phyloP scores from a whole-genome alignment of 2,888 invertebrate genomes.

The Leptogaster cylindrica region DNA sequence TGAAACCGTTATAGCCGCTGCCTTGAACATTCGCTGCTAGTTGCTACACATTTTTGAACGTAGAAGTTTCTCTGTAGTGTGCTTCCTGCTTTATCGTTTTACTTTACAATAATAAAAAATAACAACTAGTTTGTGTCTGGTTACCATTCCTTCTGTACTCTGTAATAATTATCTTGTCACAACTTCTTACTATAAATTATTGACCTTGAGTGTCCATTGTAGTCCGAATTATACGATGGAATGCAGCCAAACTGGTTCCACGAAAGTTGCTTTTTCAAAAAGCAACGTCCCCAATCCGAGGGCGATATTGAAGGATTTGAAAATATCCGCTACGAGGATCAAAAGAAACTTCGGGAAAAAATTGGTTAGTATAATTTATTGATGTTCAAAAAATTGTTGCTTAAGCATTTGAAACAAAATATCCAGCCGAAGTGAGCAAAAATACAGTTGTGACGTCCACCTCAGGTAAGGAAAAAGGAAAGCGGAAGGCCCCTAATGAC shows the following conservation, averaged over 20 bases:
- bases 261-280: slow-evolving; percentile 82
- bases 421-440: too few species aligned
- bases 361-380: slow-evolving; percentile 64
- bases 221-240: slow-evolving; percentile 89
- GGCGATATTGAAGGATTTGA: slow-evolving; percentile 84
- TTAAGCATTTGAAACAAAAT: too few species aligned
- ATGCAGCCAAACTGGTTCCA: slow-evolving; percentile 90
- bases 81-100: too few species aligned
- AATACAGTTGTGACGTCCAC: slow-evolving; percentile 44
- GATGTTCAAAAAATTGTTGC: too few species aligned
- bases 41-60: too few species aligned
- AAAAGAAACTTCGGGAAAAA: slow-evolving; percentile 74
- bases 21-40: too few species aligned
- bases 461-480: slow-evolving; percentile 64
- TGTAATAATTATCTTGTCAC: background rate
- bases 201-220: too few species aligned
- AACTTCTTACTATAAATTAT: slow-evolving; percentile 32
- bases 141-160: background rate
- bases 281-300: slow-evolving; percentile 74
- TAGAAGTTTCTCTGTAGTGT: too few species aligned
- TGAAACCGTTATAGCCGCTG: too few species aligned
- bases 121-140: background rate
- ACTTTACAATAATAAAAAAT: too few species aligned
- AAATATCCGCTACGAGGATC: slow-evolving; percentile 81
- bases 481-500: slow-evolving; percentile 59